phyloP scores from a whole-genome alignment of 2,888 invertebrate genomes.

The Chaetogeoica ovagalla region DNA sequence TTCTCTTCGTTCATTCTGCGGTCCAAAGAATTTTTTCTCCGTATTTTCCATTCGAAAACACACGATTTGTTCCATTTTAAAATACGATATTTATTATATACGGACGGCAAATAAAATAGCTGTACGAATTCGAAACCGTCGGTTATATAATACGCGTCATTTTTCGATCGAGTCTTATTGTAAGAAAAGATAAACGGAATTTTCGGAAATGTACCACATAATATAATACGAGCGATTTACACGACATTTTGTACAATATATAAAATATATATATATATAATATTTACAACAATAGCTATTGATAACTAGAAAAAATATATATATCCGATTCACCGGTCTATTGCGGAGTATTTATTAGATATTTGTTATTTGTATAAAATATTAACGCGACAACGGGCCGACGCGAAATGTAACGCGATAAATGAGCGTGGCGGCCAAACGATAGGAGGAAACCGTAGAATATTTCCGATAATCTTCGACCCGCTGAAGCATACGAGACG shows the following conservation, averaged over 20 bases:
- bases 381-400: neutral
- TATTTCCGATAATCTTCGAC: slow-evolving; percentile 23
- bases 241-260: neutral
- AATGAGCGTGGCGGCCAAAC: slow-evolving; percentile 27
- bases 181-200: too few relatives aligned
- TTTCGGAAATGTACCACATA: too few relatives aligned
- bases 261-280: too few relatives aligned
- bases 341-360: neutral
- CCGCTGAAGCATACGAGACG: neutral
- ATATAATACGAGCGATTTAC: neutral
- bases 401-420: slow-evolving; percentile 23
- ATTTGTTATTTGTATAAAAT: neutral
- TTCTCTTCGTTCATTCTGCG: too few relatives aligned
- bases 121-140: too few relatives aligned
- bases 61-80: too few relatives aligned
- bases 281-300: slow-evolving; percentile 9
- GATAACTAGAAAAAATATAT: neutral
- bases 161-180: too few relatives aligned
- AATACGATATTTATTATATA: too few relatives aligned
- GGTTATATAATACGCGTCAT: too few relatives aligned
- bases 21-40: too few relatives aligned
- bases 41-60: too few relatives aligned
- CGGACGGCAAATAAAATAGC: too few relatives aligned
- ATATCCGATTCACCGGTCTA: slow-evolving; percentile 35
- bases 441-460: neutral